Base-by-base conservation (phyloP, 1,140 invertebrate genomes). In the Scaptomyza montana region DNA sequence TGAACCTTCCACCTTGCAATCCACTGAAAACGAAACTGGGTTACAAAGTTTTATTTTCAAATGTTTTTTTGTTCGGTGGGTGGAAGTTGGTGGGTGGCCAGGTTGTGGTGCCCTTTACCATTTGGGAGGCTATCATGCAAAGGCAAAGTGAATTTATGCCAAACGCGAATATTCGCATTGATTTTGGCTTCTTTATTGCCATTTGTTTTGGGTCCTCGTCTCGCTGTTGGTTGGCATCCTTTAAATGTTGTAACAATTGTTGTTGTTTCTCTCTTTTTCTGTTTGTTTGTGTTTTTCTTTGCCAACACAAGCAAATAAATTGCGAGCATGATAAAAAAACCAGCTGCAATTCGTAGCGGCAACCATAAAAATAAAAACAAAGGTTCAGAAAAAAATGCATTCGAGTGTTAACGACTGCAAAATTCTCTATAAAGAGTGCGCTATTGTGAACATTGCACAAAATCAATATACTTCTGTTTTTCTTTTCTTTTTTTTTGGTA, bases 131-230 rank as follows among this genome's bases (percentile, higher is more conserved):
- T 61, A 61, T 53, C 53, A 59, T 49, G 55, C 55, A 28, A 21
- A 30, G 57, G 28, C 71, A 69, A 86, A 86, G 71, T 68, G 76
- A 86, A 82, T 86, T 87, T 86, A 87, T 86, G 82, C 82, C 82
- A 68, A 86, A 55, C 61, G 78, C 75, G 78, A 86, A 86, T 85
- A 75, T 86, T 85, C 86, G 74, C 82, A 85, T 85, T 87, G 82
- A 87, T 86, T 86, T 87, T 76, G 67, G 78, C 63, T 81, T 78
- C 78, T 82, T 86, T 87, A 86, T 87, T 76, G 78, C 64, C 60
- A 64, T 64, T 86, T 77, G 21, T 25, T 76, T 56, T 41, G 33
- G 30, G 30, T 7, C 7, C 30, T 30, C 30, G 5, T 30, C 50
- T 68, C 30, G n/a, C 25, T 50, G 54, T 57, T 81, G 69, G 41